Evolutionary conservation across 2,888 invertebrate species (phyloP), one percentile per base, ranked within the genome.

Genomic region (Gordius sp.): DNA sequence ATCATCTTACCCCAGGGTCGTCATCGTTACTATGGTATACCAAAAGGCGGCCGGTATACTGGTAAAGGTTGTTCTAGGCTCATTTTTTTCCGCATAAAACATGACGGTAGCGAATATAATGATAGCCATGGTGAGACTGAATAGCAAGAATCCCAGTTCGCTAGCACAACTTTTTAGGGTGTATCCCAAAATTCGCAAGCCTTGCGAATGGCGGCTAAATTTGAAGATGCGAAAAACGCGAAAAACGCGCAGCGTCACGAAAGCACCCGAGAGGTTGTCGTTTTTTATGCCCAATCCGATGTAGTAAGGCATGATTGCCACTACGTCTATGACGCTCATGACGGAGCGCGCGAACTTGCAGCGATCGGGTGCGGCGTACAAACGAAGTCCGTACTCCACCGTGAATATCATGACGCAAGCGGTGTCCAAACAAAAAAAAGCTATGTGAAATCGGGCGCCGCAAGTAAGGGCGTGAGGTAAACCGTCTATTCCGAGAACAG

Each of bases 1-100:
- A n/a, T n/a, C n/a, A n/a, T n/a, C 84, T 82, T 72, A 93, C 91
- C 93, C 91, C 62, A 93, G 74, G 56, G 93, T 93, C 60, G 93
- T 93, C 89, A 97, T 97, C 63, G 97, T 99, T 68, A 99, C 97
- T 68, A 99, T 97, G 68, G 97, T 97, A 75, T 97, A 97, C 97
- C 97, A 99, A 73, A 97, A 97, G 63, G 97, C 91, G 58, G 91
- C 87, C 60, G 97, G 97, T 74, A 99, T 99, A 69, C 89, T 91
- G 61, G 87, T 93, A 76, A 99, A 99, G 71, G 83, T 83, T 58
- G 93, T 93, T 65, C 81, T 81, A 65, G 80, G 80, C 63, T 87
- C 91, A 70, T 91, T 91, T 75, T 97, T 97, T 76, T 99, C 97
- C 57, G 93, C 91, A 75, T 99, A 99, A 75, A 87, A 99, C 91